These are phyloP conservation scores for Hipposideros larvatus DNA, from an alignment of 2,797 vertebrate species.

Conservation along the genomic window DNA sequence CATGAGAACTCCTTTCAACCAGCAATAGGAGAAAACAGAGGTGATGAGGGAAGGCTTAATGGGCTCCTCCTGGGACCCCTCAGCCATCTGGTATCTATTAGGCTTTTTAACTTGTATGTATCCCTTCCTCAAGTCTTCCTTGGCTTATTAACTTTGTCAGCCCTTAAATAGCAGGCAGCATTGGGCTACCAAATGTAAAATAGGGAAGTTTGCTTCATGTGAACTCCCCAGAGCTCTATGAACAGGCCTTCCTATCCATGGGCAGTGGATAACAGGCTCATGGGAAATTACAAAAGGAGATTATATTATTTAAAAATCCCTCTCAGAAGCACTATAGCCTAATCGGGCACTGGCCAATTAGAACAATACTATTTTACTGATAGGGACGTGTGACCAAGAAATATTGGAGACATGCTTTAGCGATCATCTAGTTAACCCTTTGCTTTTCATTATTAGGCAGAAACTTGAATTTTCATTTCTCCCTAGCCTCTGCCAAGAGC, in stretches of 20 bases:
- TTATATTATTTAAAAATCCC: not conserved
- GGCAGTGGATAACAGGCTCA: not conserved
- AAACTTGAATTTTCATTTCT: constrained; percentile 33
- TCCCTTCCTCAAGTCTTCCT: not conserved
- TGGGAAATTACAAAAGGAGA: not conserved
- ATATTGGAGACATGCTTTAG: not conserved
- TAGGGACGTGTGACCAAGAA: not conserved
- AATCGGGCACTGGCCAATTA: not conserved
- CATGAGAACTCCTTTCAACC: not conserved
- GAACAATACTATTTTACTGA: not conserved
- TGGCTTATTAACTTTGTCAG: not conserved
- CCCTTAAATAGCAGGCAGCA: not conserved
- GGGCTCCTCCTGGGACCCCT: not conserved
- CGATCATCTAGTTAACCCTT: not conserved
- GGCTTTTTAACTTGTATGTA: constrained; percentile 14
- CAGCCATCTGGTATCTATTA: not conserved
- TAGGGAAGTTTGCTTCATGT: not conserved
- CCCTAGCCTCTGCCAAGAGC: not conserved
- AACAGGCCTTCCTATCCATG: not conserved
- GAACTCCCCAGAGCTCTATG: not conserved
- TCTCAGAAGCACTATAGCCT: not conserved
- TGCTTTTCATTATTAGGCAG: not conserved
- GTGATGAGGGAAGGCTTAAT: not conserved
- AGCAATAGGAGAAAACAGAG: not conserved
- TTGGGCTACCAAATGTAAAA: not conserved